These are phyloP conservation scores for Julus scanicus DNA, from an alignment of 2,888 invertebrate genomes.

Conservation along the genomic window DNA sequence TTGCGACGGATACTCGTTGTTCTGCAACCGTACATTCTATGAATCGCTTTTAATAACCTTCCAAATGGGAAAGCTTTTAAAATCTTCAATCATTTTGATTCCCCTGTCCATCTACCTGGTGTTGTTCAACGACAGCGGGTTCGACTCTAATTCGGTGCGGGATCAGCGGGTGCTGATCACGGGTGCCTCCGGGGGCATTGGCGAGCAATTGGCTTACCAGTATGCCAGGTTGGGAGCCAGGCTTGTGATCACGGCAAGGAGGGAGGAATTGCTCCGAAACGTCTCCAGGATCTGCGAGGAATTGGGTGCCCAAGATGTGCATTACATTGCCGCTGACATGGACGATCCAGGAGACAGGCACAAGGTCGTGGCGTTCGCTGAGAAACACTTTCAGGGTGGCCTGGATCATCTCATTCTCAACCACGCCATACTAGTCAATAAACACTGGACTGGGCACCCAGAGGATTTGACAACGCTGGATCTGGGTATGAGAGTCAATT, in stretches of 20 bases:
- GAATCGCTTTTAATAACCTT: too few species aligned
- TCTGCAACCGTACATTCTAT: too few species aligned
- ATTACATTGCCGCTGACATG: background rate
- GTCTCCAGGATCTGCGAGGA: background rate
- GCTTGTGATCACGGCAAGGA: slow-evolving; percentile 46
- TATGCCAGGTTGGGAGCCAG: slow-evolving; percentile 63
- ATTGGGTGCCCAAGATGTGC: slow-evolving; percentile 35
- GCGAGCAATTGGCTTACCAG: slow-evolving; percentile 65
- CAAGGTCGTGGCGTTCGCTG: background rate
- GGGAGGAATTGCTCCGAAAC: slow-evolving; percentile 9
- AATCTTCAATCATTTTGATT: too few species aligned
- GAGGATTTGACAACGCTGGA: background rate
- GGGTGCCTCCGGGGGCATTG: slow-evolving; percentile 62
- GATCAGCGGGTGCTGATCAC: slow-evolving; percentile 65
- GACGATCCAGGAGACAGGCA: background rate
- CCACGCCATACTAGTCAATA: background rate
- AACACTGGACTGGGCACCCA: background rate
- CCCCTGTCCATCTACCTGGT: too few species aligned
- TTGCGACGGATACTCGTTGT: too few species aligned
- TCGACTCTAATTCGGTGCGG: background rate
- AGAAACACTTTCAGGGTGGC: background rate
- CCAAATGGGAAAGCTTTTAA: too few species aligned
- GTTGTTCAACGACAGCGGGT: background rate
- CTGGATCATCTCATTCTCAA: slow-evolving; percentile 46
- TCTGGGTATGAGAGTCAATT: slow-evolving; percentile 62